Evolutionary conservation across 2,888 invertebrate species (phyloP).

Genomic region (Alentia gelatinosa): DNA sequence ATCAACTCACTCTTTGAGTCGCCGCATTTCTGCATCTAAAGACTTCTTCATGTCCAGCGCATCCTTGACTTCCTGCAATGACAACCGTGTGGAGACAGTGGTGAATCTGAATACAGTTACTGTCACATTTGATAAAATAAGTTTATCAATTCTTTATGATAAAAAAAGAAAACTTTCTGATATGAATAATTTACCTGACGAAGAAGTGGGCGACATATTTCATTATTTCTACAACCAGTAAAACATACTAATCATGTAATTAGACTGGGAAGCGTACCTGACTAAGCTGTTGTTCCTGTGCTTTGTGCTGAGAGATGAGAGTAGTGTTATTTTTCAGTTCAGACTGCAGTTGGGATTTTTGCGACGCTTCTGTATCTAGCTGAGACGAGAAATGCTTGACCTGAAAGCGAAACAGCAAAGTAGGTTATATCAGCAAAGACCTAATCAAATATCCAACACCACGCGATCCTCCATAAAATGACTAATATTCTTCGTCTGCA

Average conservation of each 20-base stretch:
- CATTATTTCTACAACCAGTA: too few species aligned
- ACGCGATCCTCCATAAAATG: too few species aligned
- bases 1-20: slow-evolving; percentile 85
- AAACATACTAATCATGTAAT: too few species aligned
- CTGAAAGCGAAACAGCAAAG: slow-evolving; percentile 80
- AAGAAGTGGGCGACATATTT: too few species aligned
- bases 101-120: not conserved
- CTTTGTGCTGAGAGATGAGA: slow-evolving; percentile 87
- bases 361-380: slow-evolving; percentile 94
- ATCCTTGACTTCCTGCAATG: slow-evolving; percentile 84
- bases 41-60: slow-evolving; percentile 86
- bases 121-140: too few species aligned
- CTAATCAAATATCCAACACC: too few species aligned
- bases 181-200: too few species aligned
- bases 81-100: not conserved
- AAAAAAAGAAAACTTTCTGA: too few species aligned
- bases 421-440: too few species aligned
- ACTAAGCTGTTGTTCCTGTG: slow-evolving; percentile 86
- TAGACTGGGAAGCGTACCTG: slow-evolving; percentile 59
- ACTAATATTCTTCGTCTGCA: not conserved
- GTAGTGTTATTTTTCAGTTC: slow-evolving; percentile 88
- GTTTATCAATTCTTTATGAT: too few species aligned
- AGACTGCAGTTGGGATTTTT: slow-evolving; percentile 90
- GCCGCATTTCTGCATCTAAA: slow-evolving; percentile 89
- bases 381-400: slow-evolving; percentile 87